phyloP scores from a whole-genome alignment of 2,888 invertebrate species.

The Volucella zonaria region DNA sequence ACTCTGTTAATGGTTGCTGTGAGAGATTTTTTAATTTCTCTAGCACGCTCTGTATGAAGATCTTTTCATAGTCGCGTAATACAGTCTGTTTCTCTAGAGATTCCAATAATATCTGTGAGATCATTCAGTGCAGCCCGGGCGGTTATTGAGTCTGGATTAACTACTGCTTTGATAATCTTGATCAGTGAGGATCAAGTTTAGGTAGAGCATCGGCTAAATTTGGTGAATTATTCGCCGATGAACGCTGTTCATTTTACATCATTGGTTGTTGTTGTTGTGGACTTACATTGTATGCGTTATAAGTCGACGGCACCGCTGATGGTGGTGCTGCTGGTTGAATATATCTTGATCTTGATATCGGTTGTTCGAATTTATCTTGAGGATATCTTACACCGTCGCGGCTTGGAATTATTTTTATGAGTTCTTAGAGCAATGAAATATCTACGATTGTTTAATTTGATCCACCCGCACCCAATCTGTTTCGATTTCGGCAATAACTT shows the following conservation, averaged over 20 bases:
- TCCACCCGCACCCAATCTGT: conserved; percentile 82
- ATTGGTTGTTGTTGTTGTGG: conserved; percentile 77
- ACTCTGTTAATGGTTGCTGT: conserved; percentile 84
- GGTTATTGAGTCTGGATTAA: conserved; percentile 85
- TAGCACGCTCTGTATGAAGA: conserved; percentile 82
- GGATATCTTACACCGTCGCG: conserved; percentile 83
- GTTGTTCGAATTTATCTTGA: conserved; percentile 80
- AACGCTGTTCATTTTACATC: conserved; percentile 47
- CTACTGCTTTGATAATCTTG: conserved; percentile 85
- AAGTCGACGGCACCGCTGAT: conserved; percentile 77
- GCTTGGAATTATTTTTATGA: conserved; percentile 84
- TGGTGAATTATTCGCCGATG: conserved; percentile 75
- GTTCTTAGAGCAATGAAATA: conserved; percentile 82
- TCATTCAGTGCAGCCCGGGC: conserved; percentile 83
- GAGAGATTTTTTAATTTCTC: conserved; percentile 82
- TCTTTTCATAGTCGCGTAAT: conserved; percentile 82
- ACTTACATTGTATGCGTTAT: conserved; percentile 77
- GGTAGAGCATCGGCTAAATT: conserved; percentile 80
- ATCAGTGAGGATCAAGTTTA: conserved; percentile 82
- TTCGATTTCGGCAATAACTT: conserved; percentile 88
- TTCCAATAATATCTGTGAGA: conserved; percentile 81
- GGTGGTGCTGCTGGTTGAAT: conserved; percentile 78
- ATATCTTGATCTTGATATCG: conserved; percentile 79
- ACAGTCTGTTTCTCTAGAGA: conserved; percentile 82
- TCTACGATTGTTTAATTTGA: conserved; percentile 82